Base-by-base conservation (phyloP, 1,140 invertebrate genomes). In the Polypedilum pembai region DNA sequence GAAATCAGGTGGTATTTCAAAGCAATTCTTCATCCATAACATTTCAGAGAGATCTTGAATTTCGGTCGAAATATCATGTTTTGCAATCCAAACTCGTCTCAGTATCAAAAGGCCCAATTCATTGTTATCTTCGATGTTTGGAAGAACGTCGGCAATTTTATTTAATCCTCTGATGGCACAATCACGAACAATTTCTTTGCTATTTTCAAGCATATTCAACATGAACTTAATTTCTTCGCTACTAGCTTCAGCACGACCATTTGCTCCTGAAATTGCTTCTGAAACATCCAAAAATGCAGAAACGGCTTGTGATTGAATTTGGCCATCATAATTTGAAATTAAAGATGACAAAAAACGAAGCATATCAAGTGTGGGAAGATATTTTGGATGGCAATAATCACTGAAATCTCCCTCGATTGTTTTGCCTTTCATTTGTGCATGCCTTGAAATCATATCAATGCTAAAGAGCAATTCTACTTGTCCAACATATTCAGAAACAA, bases 281-380 rank as follows among this genome's bases (percentile, higher is more conserved):
- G 92, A 91, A 3, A 94, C 88, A 77, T 93, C 91, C 72, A 94
- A 79, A 20, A 96, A 82, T 17, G 90, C 90, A 21, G 86, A 85
- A n/a, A 88, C 88, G 1, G 92, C 91, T 77, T 90, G 87, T 3
- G 91, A 88, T 80, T 94, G 92, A 15, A 93, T 83, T 74, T 90
- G 86, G 3, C 88, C 89, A 18, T 80, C 82, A 33, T 87, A 88
- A n/a, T 80, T 87, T 76, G 86, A 88, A 77, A 96, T 93, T 5
- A 96, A 84, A 76, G 94, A 86, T 45, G 96, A 87, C 8, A 96
- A 84, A 17, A 95, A 81, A 69, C 89, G 83, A 77, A 96, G 89
- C 85, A 98, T 91, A 75, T 93, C 88, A 78, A 88, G 87, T 69
- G 91, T 85, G 3, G 95, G 95, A 76, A 97, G 84, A 65, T 92